Base-by-base conservation (phyloP, 2,113 vertebrate species). In the Oenanthe melanoleuca region DNA sequence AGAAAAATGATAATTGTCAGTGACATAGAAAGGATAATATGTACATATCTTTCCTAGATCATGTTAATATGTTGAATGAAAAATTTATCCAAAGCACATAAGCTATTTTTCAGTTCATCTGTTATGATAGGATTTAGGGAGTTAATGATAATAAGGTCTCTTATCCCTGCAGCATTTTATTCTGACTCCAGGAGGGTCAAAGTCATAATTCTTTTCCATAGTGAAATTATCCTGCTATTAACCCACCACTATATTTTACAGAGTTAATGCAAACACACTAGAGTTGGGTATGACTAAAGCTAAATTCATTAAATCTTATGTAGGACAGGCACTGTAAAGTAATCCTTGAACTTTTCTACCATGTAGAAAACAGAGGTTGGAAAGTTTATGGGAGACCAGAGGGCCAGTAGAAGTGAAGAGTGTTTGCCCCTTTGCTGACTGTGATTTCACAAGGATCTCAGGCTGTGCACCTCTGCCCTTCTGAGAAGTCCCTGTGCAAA, bases 181-280 rank as follows among this genome's bases (percentile, higher is more conserved):
- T 77, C 65, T 86, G 88, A 73, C 70, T 89, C 50, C 75, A 81
- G 28, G 12, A 92, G 45, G 65, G 52, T 86, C 29, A 93, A 93
- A 95, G 26, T 50, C 10, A 22, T 75, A 91, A 60, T 93, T 87
- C 74, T 64, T 93, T 94, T 84, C 96, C 92, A 52, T 7, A 74
- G 56, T 95, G 64, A 93, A 93, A 84, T 93, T 71, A 66, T 50
- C 88, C 85, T 75, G 60, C 25, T 69, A 63, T 67, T 70, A 95
- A 88, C 57, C 26, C 40, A 57, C 42, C 11, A 63, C 71, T 85
- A 42, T 79, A 80, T 73, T 92, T 95, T 81, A 77, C 74, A 37
- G 37, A 59, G 60, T 80, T 91, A 87, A 87, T 56, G 72, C 53
- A 96, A 81, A 78, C 19, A 90, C 22, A 25, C 55, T 49, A 5